A percentile compares a stretch with the other conserved stretches of the same genome.
These are phyloP conservation scores for Drosophila serrata DNA, from an alignment of 1,140 invertebrate species.

Conservation along the genomic window DNA sequence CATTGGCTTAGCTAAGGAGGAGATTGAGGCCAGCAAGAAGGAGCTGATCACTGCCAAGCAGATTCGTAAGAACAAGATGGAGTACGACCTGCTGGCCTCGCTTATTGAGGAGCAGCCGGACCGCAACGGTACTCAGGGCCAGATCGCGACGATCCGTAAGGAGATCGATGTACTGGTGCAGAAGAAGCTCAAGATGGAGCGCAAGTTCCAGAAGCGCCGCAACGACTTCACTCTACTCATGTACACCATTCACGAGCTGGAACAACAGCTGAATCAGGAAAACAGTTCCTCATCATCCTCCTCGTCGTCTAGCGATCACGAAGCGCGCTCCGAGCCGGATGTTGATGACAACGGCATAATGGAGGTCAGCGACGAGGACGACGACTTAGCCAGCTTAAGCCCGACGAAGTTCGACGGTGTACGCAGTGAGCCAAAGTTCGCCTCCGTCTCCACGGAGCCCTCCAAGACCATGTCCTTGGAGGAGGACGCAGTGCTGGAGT, in stretches of 20 bases:
- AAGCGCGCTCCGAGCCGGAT: slow-evolving; percentile 39
- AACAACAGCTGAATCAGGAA: slow-evolving; percentile 91
- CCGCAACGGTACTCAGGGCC: slow-evolving; percentile 92
- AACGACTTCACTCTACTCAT: slow-evolving; percentile 96
- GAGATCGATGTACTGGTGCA: slow-evolving; percentile 90
- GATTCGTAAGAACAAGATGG: slow-evolving; percentile 94
- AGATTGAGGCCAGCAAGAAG: slow-evolving; percentile 91
- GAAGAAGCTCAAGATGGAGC: slow-evolving; percentile 90
- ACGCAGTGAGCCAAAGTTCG: slow-evolving; percentile 38
- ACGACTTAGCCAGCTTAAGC: slow-evolving; percentile 55
- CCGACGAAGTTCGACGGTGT: slow-evolving; percentile 58
- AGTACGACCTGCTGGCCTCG: slow-evolving; percentile 96
- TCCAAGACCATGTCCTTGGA: slow-evolving; percentile 81
- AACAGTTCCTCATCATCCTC: slow-evolving; percentile 57
- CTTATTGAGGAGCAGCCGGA: slow-evolving; percentile 96
- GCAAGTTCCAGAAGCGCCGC: slow-evolving; percentile 92
- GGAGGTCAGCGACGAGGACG: slow-evolving; percentile 78
- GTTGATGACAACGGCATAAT: slow-evolving; percentile 70
- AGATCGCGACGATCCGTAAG: slow-evolving; percentile 90
- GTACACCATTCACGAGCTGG: slow-evolving; percentile 91
- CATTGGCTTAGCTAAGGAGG: slow-evolving; percentile 91
- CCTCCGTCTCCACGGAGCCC: slow-evolving; percentile 64
- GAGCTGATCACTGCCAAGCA: slow-evolving; percentile 93
- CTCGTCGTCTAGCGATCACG: slow-evolving; percentile 46
- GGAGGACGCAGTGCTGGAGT: slow-evolving; percentile 76